These are phyloP conservation scores for Aporophyla lueneburgensis DNA, from an alignment of 2,888 invertebrate species.

Conservation along the genomic window DNA sequence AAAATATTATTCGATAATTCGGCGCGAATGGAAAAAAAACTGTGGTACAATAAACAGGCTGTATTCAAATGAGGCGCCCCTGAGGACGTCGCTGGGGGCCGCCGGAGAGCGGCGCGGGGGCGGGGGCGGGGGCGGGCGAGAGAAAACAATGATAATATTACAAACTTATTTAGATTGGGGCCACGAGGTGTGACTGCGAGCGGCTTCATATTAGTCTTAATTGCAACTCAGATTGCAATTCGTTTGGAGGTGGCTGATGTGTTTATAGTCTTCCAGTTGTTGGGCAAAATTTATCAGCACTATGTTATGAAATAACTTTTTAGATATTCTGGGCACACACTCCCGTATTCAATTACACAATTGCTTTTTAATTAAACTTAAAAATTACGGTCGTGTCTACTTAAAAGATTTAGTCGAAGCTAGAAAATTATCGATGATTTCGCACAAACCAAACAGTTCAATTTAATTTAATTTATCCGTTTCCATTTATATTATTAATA, in stretches of 20 bases:
- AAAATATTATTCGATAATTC: constrained; percentile 87
- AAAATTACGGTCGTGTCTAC: too few species aligned
- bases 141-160: constrained; percentile 89
- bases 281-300: neutral
- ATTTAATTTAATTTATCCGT: neutral
- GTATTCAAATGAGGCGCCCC: constrained; percentile 87
- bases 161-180: constrained; percentile 86
- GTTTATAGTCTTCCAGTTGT: too few species aligned
- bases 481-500: neutral
- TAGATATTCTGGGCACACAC: neutral
- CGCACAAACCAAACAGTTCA: neutral
- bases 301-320: neutral
- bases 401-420: too few species aligned
- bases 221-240: constrained; percentile 28
- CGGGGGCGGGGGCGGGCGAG: constrained; percentile 67
- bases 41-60: constrained; percentile 87
- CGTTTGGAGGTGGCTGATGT: neutral
- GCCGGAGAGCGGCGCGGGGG: constrained; percentile 29
- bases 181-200: constrained; percentile 68
- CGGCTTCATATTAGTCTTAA: constrained; percentile 24
- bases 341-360: neutral
- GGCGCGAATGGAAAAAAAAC: constrained; percentile 75
- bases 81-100: constrained; percentile 63
- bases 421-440: neutral
- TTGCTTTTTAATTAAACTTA: too few species aligned